Evolutionary conservation across 2,113 vertebrate genomes (phyloP), one percentile per base, ranked within the genome.

Genomic region (Hypomesus transpacificus): DNA sequence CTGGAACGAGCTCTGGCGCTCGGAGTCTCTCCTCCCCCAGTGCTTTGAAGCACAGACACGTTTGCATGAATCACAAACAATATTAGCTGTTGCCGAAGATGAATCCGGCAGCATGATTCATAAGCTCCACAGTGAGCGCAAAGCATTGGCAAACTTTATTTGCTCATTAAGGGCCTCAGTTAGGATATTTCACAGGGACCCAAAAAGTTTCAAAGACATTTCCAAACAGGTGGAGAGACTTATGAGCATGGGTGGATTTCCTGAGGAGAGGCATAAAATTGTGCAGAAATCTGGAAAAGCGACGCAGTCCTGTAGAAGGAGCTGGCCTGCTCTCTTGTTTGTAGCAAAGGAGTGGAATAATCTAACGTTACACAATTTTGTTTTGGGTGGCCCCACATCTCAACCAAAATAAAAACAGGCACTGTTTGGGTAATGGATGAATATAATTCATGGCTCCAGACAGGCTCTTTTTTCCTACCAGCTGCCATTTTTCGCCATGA

Each of bases 221-320:
- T 90, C 89, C 85, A 90, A 91, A 88, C 89, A 89, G 88, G 89
- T 91, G 87, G 88, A 90, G 89, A 86, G 89, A 89, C 88, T 83
- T 87, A 87, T 88, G 87, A 85, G 82, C 77, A 78, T 84, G 84
- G 82, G 87, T 87, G 80, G 81, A 90, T 87, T 90, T 90, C 84
- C 86, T 86, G 81, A 83, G 83, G 58, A 85, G 83, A 87, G 79
- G 85, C 85, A 87, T 81, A 89, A 91, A 90, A 85, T 73, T 84
- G 66, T 78, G 83, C 80, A 83, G 80, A 84, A 85, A 84, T 75
- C 74, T 85, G 85, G 81, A 88, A 88, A 87, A 78, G 81, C 76
- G 70, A 69, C 61, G 52, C 81, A 75, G 73, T 72, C 82, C 77
- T 76, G 65, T 84, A 79, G 65, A 18, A 77, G 76, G 73, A 71